These are phyloP conservation scores for Dicerorhinus sumatrensis DNA, from an alignment of 2,113 vertebrate genomes.

Conservation along the genomic window DNA sequence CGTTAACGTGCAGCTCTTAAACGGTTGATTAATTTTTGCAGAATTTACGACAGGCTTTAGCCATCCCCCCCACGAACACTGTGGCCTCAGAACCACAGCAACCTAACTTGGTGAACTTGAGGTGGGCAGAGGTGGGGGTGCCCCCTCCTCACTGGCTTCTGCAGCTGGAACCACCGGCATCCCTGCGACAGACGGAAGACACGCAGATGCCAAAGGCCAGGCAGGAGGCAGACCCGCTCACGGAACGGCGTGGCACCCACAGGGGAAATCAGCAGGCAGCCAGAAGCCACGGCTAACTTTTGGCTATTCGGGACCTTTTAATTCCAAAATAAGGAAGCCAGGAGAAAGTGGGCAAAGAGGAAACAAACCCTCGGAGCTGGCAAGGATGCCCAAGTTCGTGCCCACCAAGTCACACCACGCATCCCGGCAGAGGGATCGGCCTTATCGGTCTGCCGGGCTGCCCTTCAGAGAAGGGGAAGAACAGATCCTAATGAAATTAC, in stretches of 20 bases:
- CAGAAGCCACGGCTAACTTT: constrained; percentile 72
- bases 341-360: background rate
- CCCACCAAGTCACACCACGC: background rate
- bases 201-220: constrained; percentile 44
- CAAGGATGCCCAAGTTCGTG: constrained; percentile 37
- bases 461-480: constrained; percentile 76
- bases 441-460: constrained; percentile 81
- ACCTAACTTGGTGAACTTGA: constrained; percentile 83
- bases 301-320: constrained; percentile 44
- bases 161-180: constrained; percentile 32
- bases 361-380: background rate
- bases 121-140: background rate
- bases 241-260: background rate
- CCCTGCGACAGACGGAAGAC: background rate
- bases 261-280: background rate
- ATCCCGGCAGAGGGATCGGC: constrained; percentile 63
- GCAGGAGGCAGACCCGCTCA: background rate
- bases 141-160: background rate
- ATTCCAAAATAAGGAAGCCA: background rate
- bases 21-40: constrained; percentile 98
- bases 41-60: constrained; percentile 88
- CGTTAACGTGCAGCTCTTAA: constrained; percentile 95
- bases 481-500: constrained; percentile 76
- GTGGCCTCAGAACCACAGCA: constrained; percentile 75
- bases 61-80: constrained; percentile 70